A percentile compares a stretch with the other conserved stretches of the same genome.
Evolutionary conservation across 92 coral and sea anemone genomes (phyloP).

Genomic region (Actinostola sp.): DNA sequence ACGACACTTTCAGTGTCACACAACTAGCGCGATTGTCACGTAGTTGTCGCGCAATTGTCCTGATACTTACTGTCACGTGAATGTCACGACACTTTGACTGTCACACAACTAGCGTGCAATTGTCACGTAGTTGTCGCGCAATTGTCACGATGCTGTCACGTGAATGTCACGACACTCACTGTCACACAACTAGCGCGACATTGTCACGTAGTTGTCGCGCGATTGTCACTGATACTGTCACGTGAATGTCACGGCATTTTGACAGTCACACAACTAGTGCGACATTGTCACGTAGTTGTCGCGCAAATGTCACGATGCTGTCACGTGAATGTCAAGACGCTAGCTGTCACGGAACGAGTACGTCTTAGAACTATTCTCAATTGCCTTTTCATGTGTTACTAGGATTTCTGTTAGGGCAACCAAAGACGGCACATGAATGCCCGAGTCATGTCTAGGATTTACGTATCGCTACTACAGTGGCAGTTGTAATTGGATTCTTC

Average conservation of each 20-base stretch:
- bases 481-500: slow-evolving; percentile 83
- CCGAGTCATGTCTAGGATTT: too few species aligned
- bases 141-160: neutral
- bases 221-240: neutral
- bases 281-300: too few species aligned
- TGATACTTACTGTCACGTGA: neutral
- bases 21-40: too few species aligned
- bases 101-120: neutral
- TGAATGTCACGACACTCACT: neutral
- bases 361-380: too few species aligned
- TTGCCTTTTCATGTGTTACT: too few species aligned
- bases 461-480: slow-evolving; percentile 84
- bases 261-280: neutral
- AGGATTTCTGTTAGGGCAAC: too few species aligned
- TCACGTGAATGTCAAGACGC: neutral
- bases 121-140: neutral
- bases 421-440: too few species aligned
- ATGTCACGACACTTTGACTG: neutral
- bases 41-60: too few species aligned
- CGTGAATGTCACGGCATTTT: neutral
- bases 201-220: neutral
- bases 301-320: neutral
- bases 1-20: neutral
- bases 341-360: neutral
- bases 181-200: too few species aligned